Evolutionary conservation across 2,797 vertebrate genomes (phyloP).

Genomic region (Petrocephalus schoutedeni): DNA sequence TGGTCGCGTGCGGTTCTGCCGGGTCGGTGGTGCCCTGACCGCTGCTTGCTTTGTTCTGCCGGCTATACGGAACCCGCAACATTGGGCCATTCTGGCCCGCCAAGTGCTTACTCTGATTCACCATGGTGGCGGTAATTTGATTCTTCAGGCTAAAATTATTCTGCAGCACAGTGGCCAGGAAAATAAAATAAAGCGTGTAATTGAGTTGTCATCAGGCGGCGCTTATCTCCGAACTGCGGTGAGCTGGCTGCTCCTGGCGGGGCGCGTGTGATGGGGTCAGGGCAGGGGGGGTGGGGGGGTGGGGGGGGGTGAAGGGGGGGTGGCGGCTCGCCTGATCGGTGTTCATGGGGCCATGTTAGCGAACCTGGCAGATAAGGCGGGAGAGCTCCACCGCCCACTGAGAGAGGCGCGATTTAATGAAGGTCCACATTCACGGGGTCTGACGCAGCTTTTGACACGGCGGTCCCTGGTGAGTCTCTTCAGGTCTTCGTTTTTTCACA

Average conservation of each 20-base stretch:
- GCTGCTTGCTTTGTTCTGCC: neutral
- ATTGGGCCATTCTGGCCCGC: neutral
- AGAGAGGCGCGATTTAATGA: neutral
- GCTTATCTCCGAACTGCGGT: conserved; percentile 19
- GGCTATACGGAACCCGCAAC: neutral
- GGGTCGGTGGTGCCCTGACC: neutral
- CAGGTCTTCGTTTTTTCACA: neutral
- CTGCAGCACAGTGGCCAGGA: conserved; percentile 23
- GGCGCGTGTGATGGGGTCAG: neutral
- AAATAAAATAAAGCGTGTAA: conserved; percentile 41
- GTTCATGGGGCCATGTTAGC: conserved; percentile 9
- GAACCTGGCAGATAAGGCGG: neutral
- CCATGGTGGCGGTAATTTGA: conserved; percentile 27
- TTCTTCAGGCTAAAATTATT: conserved; percentile 33
- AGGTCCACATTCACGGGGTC: neutral
- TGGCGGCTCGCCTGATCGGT: neutral
- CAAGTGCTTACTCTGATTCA: conserved; percentile 27
- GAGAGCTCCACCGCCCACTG: neutral
- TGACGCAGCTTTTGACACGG: neutral
- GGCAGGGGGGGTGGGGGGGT: neutral
- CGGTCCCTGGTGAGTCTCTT: neutral
- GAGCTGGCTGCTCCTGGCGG: neutral
- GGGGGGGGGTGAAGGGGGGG: no score
- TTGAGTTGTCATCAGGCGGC: conserved; percentile 35
- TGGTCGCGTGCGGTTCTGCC: neutral